Conservation (phyloP, 2,888 invertebrate species). For the Parnassius orleans region DNA sequence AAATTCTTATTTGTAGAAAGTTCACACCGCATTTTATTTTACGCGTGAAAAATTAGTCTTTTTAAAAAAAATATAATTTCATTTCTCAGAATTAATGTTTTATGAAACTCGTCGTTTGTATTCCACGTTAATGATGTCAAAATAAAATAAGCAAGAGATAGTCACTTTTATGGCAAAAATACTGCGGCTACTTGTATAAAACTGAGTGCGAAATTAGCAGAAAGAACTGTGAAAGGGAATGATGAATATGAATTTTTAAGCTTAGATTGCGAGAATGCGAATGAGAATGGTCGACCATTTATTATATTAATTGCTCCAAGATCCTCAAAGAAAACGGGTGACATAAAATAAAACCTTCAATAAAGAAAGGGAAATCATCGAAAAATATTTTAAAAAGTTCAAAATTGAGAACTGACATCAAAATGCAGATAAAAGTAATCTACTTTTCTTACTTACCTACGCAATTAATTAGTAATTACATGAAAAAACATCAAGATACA, state of each 20-base stretch:
- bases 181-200: constrained; percentile 40
- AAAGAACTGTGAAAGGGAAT: constrained; percentile 47
- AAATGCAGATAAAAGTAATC: too few species aligned
- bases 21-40: not conserved
- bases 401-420: too few species aligned
- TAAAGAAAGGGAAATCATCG: too few species aligned
- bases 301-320: constrained; percentile 9
- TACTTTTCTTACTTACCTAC: too few species aligned
- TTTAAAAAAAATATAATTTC: constrained; percentile 15
- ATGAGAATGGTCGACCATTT: constrained; percentile 24
- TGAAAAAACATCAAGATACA: too few species aligned
- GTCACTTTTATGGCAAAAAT: constrained; percentile 38
- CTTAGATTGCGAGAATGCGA: constrained; percentile 30
- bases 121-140: constrained; percentile 39
- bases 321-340: too few species aligned
- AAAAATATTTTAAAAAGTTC: too few species aligned
- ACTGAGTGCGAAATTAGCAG: constrained; percentile 50
- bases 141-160: constrained; percentile 40
- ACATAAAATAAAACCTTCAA: too few species aligned
- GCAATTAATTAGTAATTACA: too few species aligned
- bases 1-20: constrained; percentile 9
- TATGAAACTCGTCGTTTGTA: constrained; percentile 31
- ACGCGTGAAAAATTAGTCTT: not conserved
- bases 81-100: constrained; percentile 23
- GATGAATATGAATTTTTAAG: constrained; percentile 38